Evolutionary conservation across 1,140 invertebrate species (phyloP).

Genomic region (Sarcophaga bullata): DNA sequence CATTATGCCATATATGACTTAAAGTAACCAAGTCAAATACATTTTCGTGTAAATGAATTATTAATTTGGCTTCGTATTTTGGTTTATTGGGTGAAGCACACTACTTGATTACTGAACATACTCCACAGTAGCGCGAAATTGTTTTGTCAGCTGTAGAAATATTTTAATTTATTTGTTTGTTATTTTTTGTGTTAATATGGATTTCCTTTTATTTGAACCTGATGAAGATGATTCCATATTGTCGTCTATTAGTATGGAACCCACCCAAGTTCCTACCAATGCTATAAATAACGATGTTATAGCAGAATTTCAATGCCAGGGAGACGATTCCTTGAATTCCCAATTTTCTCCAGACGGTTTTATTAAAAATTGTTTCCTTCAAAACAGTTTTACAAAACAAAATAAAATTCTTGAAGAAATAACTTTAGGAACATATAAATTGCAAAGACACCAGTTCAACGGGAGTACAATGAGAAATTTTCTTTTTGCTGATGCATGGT

Average conservation of each 20-base stretch:
- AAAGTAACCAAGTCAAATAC: too few species aligned
- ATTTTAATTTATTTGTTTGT: not conserved
- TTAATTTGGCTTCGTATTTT: too few species aligned
- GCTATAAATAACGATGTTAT: conserved; percentile 46
- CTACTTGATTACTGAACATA: not conserved
- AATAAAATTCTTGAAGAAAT: conserved; percentile 28
- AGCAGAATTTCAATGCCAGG: conserved; percentile 58
- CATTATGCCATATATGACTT: too few species aligned
- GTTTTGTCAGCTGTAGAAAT: not conserved
- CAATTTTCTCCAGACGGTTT: conserved; percentile 51
- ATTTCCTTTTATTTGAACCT: conserved; percentile 62
- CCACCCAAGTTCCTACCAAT: conserved; percentile 48
- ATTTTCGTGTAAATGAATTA: too few species aligned
- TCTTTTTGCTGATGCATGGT: conserved; percentile 56
- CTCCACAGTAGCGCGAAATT: not conserved
- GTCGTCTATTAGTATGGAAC: conserved; percentile 49
- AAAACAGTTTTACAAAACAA: not conserved
- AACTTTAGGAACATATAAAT: conserved; percentile 48
- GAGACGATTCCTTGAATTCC: conserved; percentile 48
- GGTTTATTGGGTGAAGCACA: too few species aligned
- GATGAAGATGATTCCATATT: conserved; percentile 62
- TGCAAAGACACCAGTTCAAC: conserved; percentile 46
- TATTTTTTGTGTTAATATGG: conserved; percentile 48
- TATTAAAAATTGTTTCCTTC: conserved; percentile 51
- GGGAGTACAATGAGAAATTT: conserved; percentile 46